Evolutionary conservation across 2,888 invertebrate species (phyloP).

Genomic region (Chromoteleia sp.): DNA sequence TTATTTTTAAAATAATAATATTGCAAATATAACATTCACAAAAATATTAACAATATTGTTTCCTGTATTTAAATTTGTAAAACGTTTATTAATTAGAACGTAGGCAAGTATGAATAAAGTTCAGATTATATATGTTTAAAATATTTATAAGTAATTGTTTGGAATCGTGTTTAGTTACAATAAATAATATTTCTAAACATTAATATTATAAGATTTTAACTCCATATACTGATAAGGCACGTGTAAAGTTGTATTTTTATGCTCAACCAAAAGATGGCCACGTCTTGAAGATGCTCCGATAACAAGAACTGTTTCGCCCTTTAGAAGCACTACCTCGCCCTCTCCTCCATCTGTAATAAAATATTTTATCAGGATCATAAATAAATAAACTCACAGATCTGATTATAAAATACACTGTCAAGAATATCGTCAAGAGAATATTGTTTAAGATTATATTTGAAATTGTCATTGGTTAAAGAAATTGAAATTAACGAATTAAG

Average conservation of each 20-base stretch:
- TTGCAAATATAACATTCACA: conserved; percentile 7
- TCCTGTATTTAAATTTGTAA: not conserved
- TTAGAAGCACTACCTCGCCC: conserved; percentile 88
- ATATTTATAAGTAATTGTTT: not conserved
- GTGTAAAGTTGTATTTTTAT: conserved; percentile 90
- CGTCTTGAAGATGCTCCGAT: conserved; percentile 94
- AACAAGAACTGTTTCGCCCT: conserved; percentile 95
- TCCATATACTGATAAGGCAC: conserved; percentile 94
- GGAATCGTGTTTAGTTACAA: conserved; percentile 61
- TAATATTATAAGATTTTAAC: conserved; percentile 86
- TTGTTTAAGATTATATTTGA: not conserved
- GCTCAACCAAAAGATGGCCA: conserved; percentile 95
- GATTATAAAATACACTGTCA: not conserved
- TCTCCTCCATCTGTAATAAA: conserved; percentile 82
- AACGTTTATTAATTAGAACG: not conserved
- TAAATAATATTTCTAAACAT: conserved; percentile 79
- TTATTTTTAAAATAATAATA: conserved; percentile 13
- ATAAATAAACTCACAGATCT: not conserved
- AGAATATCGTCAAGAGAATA: not conserved
- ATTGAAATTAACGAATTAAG: no score
- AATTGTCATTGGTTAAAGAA: no score
- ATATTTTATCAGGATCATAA: conserved; percentile 18
- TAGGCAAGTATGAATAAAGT: conserved; percentile 8
- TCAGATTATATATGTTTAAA: not conserved
- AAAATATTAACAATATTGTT: not conserved